A percentile compares a stretch with the other conserved stretches of the same genome.
Conservation (phyloP, 2,113 vertebrate species). For the Ciconia maguari region DNA sequence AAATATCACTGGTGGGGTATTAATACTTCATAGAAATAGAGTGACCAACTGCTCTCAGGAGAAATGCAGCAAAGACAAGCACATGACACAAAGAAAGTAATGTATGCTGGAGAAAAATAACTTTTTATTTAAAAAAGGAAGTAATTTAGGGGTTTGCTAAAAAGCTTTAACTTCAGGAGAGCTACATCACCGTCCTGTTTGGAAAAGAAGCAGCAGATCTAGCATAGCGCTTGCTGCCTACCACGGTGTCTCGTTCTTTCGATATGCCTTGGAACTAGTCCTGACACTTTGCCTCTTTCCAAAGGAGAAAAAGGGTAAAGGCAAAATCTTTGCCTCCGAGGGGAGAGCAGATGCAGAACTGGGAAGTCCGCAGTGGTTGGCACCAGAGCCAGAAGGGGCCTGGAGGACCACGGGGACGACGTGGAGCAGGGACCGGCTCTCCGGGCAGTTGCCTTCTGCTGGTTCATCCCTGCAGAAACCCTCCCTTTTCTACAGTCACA, state of each 20-base stretch:
- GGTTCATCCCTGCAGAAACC: neutral
- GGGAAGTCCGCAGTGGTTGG: neutral
- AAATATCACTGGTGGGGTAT: constrained; percentile 83
- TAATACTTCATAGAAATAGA: constrained; percentile 71
- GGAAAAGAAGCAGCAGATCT: neutral
- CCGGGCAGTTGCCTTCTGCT: neutral
- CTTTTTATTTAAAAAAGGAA: neutral
- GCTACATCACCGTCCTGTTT: neutral
- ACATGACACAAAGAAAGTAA: constrained; percentile 36
- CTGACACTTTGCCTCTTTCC: neutral
- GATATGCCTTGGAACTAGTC: neutral
- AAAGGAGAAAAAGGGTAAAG: neutral
- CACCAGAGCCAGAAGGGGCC: neutral
- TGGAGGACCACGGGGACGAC: neutral
- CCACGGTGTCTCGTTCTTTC: neutral
- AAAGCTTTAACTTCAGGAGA: neutral
- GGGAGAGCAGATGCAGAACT: neutral
- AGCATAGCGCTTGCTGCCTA: neutral
- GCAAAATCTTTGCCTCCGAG: neutral
- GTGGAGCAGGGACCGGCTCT: neutral
- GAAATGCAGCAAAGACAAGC: constrained; percentile 30
- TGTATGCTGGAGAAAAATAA: neutral
- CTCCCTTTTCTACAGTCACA: neutral
- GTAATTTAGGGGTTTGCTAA: neutral
- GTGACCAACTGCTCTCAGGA: constrained; percentile 47